Evolutionary conservation across 2,888 invertebrate genomes (phyloP).

Genomic region (Busseola fusca): DNA sequence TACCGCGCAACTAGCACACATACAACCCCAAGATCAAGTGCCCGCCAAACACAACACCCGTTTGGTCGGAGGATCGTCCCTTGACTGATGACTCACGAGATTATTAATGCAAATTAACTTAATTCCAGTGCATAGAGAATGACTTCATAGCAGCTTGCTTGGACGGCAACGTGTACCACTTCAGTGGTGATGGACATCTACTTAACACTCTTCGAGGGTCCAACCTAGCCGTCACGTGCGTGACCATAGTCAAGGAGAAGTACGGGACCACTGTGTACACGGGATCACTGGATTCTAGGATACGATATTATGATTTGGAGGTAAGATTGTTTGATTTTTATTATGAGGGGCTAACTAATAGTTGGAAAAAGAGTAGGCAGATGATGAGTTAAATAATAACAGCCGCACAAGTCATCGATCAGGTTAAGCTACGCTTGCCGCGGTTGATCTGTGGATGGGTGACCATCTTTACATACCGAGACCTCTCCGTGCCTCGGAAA

Average conservation of each 20-base stretch:
- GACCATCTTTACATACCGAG: too few species aligned
- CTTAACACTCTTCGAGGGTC: constrained; percentile 89
- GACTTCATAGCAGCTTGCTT: constrained; percentile 90
- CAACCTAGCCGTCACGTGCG: constrained; percentile 90
- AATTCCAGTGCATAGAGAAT: constrained; percentile 89
- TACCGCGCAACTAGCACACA: too few species aligned
- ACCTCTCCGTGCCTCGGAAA: too few species aligned
- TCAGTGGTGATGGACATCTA: constrained; percentile 87
- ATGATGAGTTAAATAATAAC: too few species aligned
- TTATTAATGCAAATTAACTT: not conserved
- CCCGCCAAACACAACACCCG: too few species aligned
- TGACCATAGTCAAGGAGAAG: constrained; percentile 86
- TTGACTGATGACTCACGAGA: not conserved
- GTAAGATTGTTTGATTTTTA: constrained; percentile 68
- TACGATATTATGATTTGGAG: constrained; percentile 90
- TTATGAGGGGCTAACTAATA: too few species aligned
- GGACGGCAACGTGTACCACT: constrained; percentile 90
- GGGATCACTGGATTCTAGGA: constrained; percentile 90
- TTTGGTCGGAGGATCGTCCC: too few species aligned
- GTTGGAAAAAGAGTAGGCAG: too few species aligned
- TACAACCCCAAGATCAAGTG: too few species aligned
- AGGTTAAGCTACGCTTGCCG: too few species aligned
- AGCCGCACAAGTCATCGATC: too few species aligned
- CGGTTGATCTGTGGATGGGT: too few species aligned
- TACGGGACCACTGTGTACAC: constrained; percentile 88